Evolutionary conservation across 2,113 vertebrate genomes (phyloP), one percentile per base, ranked within the genome.

Genomic region (Lepisosteus oculatus): DNA sequence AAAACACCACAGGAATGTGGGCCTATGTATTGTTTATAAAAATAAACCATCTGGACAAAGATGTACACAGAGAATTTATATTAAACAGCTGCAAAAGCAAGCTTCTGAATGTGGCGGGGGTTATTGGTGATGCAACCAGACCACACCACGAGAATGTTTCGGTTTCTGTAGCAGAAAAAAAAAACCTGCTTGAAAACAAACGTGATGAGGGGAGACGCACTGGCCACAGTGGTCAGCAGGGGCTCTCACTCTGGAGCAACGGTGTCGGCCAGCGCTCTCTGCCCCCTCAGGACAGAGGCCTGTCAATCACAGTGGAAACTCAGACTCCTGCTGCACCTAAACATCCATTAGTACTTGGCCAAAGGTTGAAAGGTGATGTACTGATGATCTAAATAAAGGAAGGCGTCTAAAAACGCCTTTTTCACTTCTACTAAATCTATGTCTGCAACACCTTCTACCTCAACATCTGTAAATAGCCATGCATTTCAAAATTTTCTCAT

Each of bases 21-120:
- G 86, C 83, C 88, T 94, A 93, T 95, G 94, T 96, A 95, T 95
- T 97, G 94, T 98, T 97, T 97, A 90, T 96, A 94, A 98, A 98
- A 99, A 99, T 96, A 99, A 98, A 97, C 95, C 86, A 90, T 95
- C 89, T 84, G 90, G 90, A 93, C 90, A 77, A 94, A 95, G 95
- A 95, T 91, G 94, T 95, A 95, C 93, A 91, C 83, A 69, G 90
- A 91, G 93, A 95, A 97, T 97, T 97, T 96, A 95, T 95, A 95
- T 92, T 85, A 85, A 94, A 91, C 96, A 98, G 97, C 96, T 99
- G 96, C 94, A 93, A 88, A 95, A 98, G 95, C 96, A 97, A 93
- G 95, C 92, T 92, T 90, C 91, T 88, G 89, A 88, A 88, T 80
- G 80, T 82, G 80, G 84, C 89, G 72, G 73, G 71, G 76, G 67